phyloP scores from a whole-genome alignment of 2,888 invertebrate species.

The Anodontia alba region DNA sequence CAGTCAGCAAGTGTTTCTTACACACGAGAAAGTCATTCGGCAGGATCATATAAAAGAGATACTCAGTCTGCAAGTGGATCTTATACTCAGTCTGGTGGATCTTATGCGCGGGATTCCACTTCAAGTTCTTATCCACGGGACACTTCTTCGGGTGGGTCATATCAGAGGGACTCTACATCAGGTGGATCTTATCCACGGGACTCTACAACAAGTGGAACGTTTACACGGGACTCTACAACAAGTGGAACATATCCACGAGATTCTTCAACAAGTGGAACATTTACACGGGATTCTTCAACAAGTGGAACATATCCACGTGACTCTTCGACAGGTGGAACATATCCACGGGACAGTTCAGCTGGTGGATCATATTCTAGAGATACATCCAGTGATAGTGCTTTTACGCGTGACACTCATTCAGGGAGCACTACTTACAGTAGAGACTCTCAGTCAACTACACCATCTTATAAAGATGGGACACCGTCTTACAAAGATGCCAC shows the following conservation, averaged over 20 bases:
- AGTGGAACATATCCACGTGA: constrained; percentile 8
- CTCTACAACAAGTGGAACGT: neutral
- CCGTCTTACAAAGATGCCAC: neutral
- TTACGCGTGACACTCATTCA: constrained; percentile 52
- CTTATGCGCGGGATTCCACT: constrained; percentile 66
- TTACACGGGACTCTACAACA: neutral
- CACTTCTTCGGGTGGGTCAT: constrained; percentile 53
- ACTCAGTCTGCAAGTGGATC: constrained; percentile 56
- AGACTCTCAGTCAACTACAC: constrained; percentile 41
- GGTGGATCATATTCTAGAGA: constrained; percentile 52
- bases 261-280: neutral
- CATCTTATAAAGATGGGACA: constrained; percentile 28
- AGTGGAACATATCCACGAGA: neutral
- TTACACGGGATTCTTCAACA: neutral
- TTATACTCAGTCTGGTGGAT: constrained; percentile 46
- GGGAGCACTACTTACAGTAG: constrained; percentile 47
- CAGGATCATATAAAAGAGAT: constrained; percentile 57
- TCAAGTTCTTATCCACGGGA: constrained; percentile 56
- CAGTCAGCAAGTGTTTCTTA: constrained; percentile 50
- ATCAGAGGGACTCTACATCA: constrained; percentile 40
- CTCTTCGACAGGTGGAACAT: neutral
- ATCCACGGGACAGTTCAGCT: constrained; percentile 34
- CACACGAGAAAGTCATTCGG: constrained; percentile 50
- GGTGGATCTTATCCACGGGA: neutral
- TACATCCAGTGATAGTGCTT: constrained; percentile 48